Conservation (phyloP, 2,113 vertebrate genomes). For the Motacilla tschutschensis region DNA sequence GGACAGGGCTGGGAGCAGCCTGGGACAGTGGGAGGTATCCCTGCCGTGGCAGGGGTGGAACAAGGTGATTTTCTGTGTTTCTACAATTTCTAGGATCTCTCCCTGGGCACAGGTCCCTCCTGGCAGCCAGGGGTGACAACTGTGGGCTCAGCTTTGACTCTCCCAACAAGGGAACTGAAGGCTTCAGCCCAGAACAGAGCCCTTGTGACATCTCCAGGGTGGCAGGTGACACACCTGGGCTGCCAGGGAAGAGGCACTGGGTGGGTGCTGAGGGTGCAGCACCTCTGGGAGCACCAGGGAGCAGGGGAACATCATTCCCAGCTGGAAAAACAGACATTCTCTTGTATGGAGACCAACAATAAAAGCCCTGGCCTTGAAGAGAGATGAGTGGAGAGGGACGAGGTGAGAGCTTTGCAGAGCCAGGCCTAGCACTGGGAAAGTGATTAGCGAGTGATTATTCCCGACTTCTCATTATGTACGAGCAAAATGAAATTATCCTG, state of each 20-base stretch:
- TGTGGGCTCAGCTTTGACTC: background rate
- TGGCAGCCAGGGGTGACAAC: accelerated
- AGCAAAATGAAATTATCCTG: slow-evolving; percentile 22
- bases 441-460: slow-evolving; percentile 34
- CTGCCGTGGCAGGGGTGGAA: background rate
- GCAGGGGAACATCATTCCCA: accelerated
- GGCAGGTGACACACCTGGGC: background rate
- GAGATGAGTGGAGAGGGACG: background rate
- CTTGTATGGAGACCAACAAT: background rate
- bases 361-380: slow-evolving; percentile 16
- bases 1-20: background rate
- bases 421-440: background rate
- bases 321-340: background rate
- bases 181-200: background rate
- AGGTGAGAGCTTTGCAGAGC: slow-evolving; percentile 1
- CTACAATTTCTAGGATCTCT: background rate
- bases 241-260: background rate
- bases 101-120: background rate
- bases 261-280: background rate
- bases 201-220: background rate
- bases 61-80: background rate
- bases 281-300: background rate
- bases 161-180: background rate
- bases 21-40: background rate
- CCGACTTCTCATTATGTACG: background rate